Percentiles rank a stretch among this genome's conserved stretches.
phyloP scores from a whole-genome alignment of 2,888 invertebrate genomes.

The Protonemura montana region DNA sequence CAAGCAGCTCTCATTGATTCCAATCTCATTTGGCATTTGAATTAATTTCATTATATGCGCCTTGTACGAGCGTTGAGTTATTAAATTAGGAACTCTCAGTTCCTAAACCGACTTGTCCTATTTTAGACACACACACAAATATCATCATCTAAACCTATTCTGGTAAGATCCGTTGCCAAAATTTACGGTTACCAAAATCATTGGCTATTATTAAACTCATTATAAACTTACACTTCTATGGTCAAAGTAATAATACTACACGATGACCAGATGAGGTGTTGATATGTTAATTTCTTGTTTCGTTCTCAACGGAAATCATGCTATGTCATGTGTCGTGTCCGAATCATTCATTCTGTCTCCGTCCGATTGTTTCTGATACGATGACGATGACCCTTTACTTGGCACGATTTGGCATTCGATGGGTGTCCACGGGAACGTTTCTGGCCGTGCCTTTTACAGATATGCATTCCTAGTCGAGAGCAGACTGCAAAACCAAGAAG shows the following conservation, averaged over 20 bases:
- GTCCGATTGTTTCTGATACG: neutral
- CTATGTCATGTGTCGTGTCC: neutral
- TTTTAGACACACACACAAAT: no score
- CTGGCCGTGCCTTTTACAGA: neutral
- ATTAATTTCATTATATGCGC: neutral
- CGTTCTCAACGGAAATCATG: neutral
- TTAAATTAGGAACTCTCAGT: neutral
- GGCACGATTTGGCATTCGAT: neutral
- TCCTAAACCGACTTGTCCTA: no score
- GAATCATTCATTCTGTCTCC: neutral
- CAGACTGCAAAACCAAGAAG: neutral
- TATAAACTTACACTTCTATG: neutral
- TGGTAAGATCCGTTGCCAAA: neutral
- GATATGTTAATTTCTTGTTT: neutral
- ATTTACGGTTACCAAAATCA: neutral
- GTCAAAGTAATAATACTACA: neutral
- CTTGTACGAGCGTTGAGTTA: neutral
- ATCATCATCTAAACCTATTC: neutral
- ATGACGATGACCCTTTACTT: neutral
- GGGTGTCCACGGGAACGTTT: neutral
- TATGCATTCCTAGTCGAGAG: neutral
- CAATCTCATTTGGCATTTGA: neutral
- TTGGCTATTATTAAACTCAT: slow-evolving; percentile 12
- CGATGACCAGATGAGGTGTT: neutral
- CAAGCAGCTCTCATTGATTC: slow-evolving; percentile 5